Conservation (phyloP, 2,113 vertebrate genomes). For the Eulemur rufifrons region DNA sequence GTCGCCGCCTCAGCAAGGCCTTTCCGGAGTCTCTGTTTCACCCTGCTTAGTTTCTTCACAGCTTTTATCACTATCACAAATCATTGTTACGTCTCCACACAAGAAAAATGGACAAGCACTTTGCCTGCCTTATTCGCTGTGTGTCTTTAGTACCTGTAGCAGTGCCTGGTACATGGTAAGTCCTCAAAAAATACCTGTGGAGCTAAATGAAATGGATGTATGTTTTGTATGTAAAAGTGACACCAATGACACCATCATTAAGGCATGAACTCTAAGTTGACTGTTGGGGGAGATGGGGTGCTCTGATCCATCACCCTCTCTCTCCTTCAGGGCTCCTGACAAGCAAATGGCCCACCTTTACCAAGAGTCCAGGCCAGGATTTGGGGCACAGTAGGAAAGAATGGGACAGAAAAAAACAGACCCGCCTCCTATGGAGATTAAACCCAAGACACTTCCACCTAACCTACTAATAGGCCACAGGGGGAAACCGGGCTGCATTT, state of each 20-base stretch:
- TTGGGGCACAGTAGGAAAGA: neutral
- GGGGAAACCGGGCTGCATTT: neutral
- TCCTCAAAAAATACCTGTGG: neutral
- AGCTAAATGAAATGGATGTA: neutral
- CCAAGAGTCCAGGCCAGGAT: neutral
- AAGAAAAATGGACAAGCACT: neutral
- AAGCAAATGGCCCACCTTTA: neutral
- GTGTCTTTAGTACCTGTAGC: neutral
- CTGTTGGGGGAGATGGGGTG: neutral
- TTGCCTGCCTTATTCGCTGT: neutral
- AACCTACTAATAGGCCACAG: neutral
- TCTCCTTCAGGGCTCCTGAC: neutral
- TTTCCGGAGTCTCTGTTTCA: neutral
- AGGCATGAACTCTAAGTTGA: neutral
- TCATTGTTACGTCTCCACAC: neutral
- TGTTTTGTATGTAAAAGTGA: neutral
- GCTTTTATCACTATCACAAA: neutral
- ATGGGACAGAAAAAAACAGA: neutral
- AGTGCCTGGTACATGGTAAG: neutral
- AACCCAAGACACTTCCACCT: neutral
- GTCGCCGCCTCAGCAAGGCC: neutral
- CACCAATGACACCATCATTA: neutral
- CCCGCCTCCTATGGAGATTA: neutral
- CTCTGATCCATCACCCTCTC: neutral
- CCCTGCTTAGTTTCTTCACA: neutral